Base-by-base conservation (phyloP, 2,797 vertebrate species). In the Sebastes oblongus region DNA sequence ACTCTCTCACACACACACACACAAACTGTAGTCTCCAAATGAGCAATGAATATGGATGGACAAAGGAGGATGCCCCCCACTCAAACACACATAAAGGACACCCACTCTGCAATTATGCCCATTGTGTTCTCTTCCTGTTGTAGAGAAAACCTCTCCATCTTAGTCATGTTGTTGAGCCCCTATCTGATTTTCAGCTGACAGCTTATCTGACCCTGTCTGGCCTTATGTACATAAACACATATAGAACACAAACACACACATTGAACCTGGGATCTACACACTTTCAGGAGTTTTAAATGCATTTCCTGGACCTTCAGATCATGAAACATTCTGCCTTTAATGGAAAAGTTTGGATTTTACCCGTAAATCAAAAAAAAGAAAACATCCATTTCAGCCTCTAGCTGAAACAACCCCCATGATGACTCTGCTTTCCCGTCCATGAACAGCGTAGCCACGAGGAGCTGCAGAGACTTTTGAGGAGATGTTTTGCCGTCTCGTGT, bases 101-200 rank as follows among this genome's bases (percentile, higher is more conserved):
- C 75, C 62, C 86, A 82, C 66, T 56, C 80, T 79, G 86, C 79
- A 92, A 92, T 93, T 87, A 93, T 72, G 69, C 55, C 88, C 78
- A 90, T 92, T 94, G 91, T 93, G 86, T 76, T 87, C 55, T 34
- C 81, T 92, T 91, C 90, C 90, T 88, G 88, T 69, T 67, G 10
- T 2, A 74, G 50, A 89, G 77, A 82, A 83, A 87, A 78, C 61
- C 24, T 84, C 81, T 84, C 54, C 70, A 36, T 85, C 81, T 75
- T 54, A 58, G 80, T 83, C 83, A 74, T 66, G 84, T n/a, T 85
- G 73, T 52, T 75, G 65, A 80, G 73, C 65, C 73, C 25, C 72
- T 77, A 91, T 91, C 89, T 77, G 89, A 89, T 85, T 66, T 62
- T 69, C 13, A 85, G 70, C 80, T 91, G 72, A 84, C 80, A 74